phyloP scores from a whole-genome alignment of 2,113 vertebrate species.

The Alaudala cheleensis region DNA sequence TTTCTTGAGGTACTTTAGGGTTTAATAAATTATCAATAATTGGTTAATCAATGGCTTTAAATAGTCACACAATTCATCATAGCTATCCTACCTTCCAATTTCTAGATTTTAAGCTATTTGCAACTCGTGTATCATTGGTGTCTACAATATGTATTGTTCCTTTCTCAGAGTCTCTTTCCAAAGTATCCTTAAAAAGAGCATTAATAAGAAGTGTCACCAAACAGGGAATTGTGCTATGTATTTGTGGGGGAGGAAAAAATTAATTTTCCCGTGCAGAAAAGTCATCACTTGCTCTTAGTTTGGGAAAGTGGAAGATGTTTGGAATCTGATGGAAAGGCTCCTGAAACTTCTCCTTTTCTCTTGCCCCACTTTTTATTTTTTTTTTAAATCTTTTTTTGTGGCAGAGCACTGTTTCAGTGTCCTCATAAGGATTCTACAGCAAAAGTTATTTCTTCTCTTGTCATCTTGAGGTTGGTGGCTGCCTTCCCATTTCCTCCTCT shows the following conservation, averaged over 20 bases:
- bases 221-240: fast-evolving
- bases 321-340: background rate
- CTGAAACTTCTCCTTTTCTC: background rate
- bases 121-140: fast-evolving
- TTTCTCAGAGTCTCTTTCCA: background rate
- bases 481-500: constrained; percentile 47
- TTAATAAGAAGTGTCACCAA: background rate
- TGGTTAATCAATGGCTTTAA: background rate
- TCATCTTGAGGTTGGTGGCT: constrained; percentile 39
- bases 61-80: background rate
- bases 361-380: background rate
- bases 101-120: background rate
- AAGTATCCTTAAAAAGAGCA: background rate
- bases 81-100: background rate
- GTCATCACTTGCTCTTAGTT: background rate
- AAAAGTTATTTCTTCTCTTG: constrained; percentile 28
- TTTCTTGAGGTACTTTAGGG: background rate
- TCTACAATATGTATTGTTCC: background rate
- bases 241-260: background rate
- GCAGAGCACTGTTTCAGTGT: background rate
- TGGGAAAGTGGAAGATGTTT: background rate
- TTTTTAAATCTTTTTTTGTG: background rate
- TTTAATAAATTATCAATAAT: background rate
- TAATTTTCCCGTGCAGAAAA: background rate
- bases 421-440: background rate